Percentiles rank a stretch among this genome's conserved stretches.
phyloP scores from a whole-genome alignment of 2,113 vertebrate species.

The Bubalus kerabau region DNA sequence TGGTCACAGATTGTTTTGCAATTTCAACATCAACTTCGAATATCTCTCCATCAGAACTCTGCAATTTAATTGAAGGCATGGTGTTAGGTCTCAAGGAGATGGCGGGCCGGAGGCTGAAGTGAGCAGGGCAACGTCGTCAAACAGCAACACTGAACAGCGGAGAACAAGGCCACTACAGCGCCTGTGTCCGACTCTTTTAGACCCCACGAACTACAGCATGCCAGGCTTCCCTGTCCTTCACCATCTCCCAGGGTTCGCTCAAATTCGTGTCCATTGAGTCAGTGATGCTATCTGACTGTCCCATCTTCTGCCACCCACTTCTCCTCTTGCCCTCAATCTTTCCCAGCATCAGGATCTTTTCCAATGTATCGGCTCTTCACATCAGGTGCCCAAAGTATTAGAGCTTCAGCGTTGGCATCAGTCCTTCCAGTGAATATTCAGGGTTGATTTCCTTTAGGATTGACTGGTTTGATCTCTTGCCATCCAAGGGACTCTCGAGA shows the following conservation, averaged over 20 bases:
- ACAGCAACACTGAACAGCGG: too few species aligned
- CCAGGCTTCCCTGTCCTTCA: not conserved
- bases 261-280: not conserved
- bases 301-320: not conserved
- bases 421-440: not conserved
- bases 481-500: not conserved
- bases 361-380: accelerated
- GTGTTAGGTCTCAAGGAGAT: too few species aligned
- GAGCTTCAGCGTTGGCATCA: not conserved
- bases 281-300: accelerated
- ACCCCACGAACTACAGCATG: accelerated
- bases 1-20: too few species aligned
- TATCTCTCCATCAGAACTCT: too few species aligned
- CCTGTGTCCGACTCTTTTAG: too few species aligned
- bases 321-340: not conserved
- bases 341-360: not conserved
- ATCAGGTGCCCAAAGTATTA: not conserved
- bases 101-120: too few species aligned
- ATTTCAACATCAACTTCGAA: too few species aligned
- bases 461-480: not conserved
- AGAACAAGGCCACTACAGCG: too few species aligned
- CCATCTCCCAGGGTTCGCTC: not conserved
- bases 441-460: not conserved
- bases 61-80: too few species aligned
- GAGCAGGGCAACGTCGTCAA: too few species aligned